A percentile compares a stretch with the other conserved stretches of the same genome.
Conservation (phyloP, 2,888 invertebrate species). For the Eristalis pertinax region DNA sequence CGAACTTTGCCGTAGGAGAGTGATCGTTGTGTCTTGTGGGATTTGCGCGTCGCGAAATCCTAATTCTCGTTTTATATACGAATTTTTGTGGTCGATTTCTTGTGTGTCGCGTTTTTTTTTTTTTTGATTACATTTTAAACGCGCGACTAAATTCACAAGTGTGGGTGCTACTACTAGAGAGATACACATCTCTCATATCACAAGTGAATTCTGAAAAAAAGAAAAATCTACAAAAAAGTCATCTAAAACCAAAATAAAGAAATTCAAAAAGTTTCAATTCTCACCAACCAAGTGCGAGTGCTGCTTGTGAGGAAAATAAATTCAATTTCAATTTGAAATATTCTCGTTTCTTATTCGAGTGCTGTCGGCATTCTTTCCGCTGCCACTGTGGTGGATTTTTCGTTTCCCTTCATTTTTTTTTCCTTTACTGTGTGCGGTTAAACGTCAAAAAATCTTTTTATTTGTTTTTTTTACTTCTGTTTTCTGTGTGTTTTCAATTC, state of each 20-base stretch:
- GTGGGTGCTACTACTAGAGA: neutral
- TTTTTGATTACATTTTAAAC: constrained; percentile 1
- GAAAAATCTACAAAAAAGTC: neutral
- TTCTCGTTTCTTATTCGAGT: neutral
- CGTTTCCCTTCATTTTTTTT: constrained; percentile 24
- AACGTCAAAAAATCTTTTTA: constrained; percentile 49
- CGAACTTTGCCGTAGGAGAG: constrained; percentile 64
- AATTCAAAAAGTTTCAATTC: constrained; percentile 8
- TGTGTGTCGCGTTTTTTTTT: neutral
- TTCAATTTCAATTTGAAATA: neutral
- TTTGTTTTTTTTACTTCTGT: neutral
- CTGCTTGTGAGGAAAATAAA: neutral
- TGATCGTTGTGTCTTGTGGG: constrained; percentile 52
- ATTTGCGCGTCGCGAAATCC: constrained; percentile 53
- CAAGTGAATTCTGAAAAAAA: neutral
- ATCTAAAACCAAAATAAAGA: constrained; percentile 20
- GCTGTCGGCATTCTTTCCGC: constrained; percentile 42
- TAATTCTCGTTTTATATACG: constrained; percentile 49
- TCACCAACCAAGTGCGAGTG: neutral
- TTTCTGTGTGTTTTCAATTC: neutral
- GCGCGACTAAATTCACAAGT: constrained; percentile 25
- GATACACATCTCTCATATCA: neutral
- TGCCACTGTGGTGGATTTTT: constrained; percentile 49
- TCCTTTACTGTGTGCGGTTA: constrained; percentile 32
- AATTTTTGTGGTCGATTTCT: constrained; percentile 6